Evolutionary conservation across 2,797 vertebrate species (phyloP), one percentile per base, ranked within the genome.

Genomic region (Smutsia gigantea): DNA sequence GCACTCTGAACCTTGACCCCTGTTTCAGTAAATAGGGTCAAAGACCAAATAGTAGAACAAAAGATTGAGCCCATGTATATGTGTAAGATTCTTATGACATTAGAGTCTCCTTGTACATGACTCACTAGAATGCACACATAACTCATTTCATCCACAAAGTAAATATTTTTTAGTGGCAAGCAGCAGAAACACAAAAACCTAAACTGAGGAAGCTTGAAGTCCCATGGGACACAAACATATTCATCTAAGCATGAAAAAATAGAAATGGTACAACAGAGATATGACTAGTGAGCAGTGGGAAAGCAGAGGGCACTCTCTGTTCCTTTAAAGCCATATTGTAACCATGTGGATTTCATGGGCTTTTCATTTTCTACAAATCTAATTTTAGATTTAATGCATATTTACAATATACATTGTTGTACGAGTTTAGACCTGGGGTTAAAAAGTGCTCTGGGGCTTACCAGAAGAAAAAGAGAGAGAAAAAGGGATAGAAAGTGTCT

Each of bases 321-420:
- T 68, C 34, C 55, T 25, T 15, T 57, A 68, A 18, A 88, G 66
- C 27, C 63, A 59, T 29, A 39, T n/a, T 49, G 18, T 39, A 74
- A 46, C 79, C 31, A n/a, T 59, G 37, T 59, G 59, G 82, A n/a
- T 55, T 31, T 83, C 74, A n/a, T 27, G 46, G 42, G 69, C 7
- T 51, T 86, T 66, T 66, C 66, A 34, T 59, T 77, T 64, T 91
- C n/a, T 31, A 59, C 42, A 71, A 90, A 39, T 71, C 42, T 63
- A 83, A 51, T 27, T 93, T 87, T 88, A 93, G 29, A 94, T 49
- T 69, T 92, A 90, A 79, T 46, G 51, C 27, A 55, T 85, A 71
- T 87, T 69, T 85, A 49, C 17, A 49, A 82, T 37, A 87, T 27
- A 53, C 19, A 42, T 23, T 72, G n/a, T 46, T 61, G 19, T 79